These are phyloP conservation scores for Bugula neritina DNA, from an alignment of 2,888 invertebrate species.

Conservation along the genomic window DNA sequence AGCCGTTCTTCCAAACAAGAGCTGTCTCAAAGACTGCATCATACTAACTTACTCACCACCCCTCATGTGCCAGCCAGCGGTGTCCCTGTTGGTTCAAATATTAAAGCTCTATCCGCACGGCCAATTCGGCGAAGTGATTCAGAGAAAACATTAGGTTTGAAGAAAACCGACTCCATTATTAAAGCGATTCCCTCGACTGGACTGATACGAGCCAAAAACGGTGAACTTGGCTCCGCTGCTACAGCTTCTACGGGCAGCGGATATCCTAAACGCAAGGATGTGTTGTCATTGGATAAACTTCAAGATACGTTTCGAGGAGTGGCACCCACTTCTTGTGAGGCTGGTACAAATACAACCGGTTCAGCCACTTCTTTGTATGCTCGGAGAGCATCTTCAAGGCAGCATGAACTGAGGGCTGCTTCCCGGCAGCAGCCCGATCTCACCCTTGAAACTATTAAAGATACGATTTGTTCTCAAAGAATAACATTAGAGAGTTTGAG, in stretches of 20 bases:
- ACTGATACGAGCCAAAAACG: not conserved
- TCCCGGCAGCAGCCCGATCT: slow-evolving; percentile 24
- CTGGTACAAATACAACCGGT: not conserved
- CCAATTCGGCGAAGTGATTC: not conserved
- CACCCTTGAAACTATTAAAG: slow-evolving; percentile 13
- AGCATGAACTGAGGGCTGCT: not conserved
- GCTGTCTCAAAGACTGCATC: not conserved
- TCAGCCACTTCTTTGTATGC: not conserved
- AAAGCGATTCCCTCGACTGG: slow-evolving; percentile 14
- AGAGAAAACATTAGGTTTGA: not conserved
- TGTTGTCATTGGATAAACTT: slow-evolving; percentile 26
- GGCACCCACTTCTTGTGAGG: slow-evolving; percentile 6
- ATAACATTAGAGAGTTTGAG: slow-evolving; percentile 41
- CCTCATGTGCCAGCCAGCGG: not conserved
- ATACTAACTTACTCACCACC: not conserved
- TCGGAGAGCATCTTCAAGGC: not conserved
- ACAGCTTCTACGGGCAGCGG: not conserved
- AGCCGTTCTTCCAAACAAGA: not conserved
- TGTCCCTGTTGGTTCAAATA: not conserved
- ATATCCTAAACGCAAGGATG: slow-evolving; percentile 9
- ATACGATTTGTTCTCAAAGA: slow-evolving; percentile 27
- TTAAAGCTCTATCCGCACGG: slow-evolving; percentile 3
- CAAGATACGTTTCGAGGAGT: slow-evolving; percentile 16
- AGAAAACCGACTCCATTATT: not conserved
- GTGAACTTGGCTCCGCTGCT: not conserved